Percentiles rank a stretch among this genome's conserved stretches.
phyloP scores from a whole-genome alignment of 2,797 vertebrate genomes.

The Enteromius thamalakanensis region DNA sequence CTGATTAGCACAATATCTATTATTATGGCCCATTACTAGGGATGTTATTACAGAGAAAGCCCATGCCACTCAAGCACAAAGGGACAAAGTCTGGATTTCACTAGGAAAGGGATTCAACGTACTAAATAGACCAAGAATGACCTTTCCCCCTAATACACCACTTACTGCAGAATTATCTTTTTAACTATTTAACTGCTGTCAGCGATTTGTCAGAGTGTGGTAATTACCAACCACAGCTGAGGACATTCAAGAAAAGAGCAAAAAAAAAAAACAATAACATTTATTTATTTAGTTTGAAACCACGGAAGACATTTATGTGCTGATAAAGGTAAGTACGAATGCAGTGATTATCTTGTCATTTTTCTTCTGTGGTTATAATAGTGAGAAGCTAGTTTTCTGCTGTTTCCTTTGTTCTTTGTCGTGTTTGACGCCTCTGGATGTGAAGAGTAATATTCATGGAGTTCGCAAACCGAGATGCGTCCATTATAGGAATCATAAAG shows the following conservation, averaged over 20 bases:
- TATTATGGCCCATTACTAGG: conserved; percentile 83
- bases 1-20: conserved; percentile 74
- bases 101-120: conserved; percentile 74
- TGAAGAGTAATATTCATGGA: conserved; percentile 46
- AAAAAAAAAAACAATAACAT: conserved; percentile 62
- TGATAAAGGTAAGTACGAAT: conserved; percentile 83
- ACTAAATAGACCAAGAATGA: conserved; percentile 71
- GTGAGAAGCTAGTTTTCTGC: conserved; percentile 66
- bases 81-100: conserved; percentile 56
- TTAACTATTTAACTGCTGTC: conserved; percentile 85
- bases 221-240: conserved; percentile 78
- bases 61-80: conserved; percentile 81
- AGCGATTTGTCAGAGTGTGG: conserved; percentile 78
- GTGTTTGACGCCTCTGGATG: conserved; percentile 80
- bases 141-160: conserved; percentile 71
- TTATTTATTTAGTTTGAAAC: conserved; percentile 83
- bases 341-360: conserved; percentile 85
- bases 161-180: conserved; percentile 83
- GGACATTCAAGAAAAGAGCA: conserved; percentile 73
- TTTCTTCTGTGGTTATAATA: conserved; percentile 53
- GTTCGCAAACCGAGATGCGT: conserved; percentile 30
- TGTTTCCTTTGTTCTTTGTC: conserved; percentile 78
- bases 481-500: conserved; percentile 55
- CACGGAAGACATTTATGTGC: conserved; percentile 74
- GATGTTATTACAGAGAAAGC: conserved; percentile 83